Percentiles rank a stretch among this genome's conserved stretches.
Evolutionary conservation across 2,113 vertebrate species (phyloP).

Genomic region (Pluvianellus socialis): DNA sequence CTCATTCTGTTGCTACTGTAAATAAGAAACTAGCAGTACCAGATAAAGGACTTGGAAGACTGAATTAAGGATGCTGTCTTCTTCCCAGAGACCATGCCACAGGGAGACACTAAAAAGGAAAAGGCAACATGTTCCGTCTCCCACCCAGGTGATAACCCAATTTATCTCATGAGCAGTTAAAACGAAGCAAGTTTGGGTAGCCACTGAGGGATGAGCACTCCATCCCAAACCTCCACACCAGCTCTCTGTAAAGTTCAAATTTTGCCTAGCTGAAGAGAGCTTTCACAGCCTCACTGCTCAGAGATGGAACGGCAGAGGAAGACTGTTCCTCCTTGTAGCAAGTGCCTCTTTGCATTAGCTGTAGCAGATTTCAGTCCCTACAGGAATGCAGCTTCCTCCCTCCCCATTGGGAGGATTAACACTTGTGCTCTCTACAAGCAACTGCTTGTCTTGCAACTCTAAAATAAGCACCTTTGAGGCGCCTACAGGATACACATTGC

Average conservation of each 20-base stretch:
- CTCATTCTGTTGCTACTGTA: not conserved
- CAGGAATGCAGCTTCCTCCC: constrained; percentile 6
- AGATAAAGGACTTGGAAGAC: not conserved
- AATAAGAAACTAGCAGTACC: not conserved
- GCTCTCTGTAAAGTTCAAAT: not conserved
- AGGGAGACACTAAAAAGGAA: not conserved
- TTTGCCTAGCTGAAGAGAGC: not conserved
- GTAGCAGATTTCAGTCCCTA: not conserved
- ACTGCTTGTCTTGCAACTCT: constrained; percentile 51
- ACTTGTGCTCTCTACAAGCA: constrained; percentile 52
- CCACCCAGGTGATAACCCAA: not conserved
- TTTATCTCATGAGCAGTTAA: not conserved
- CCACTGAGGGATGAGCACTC: not conserved
- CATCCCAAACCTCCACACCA: not conserved
- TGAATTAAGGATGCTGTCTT: not conserved
- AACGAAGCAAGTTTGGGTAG: not conserved
- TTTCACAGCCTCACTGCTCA: not conserved
- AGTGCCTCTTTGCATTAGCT: constrained; percentile 39
- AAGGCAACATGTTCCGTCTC: not conserved
- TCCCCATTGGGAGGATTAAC: constrained; percentile 40
- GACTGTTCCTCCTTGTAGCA: not conserved
- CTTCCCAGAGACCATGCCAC: not conserved
- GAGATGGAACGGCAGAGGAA: not conserved
- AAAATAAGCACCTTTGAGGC: constrained; percentile 30
- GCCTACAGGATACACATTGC: not conserved